Evolutionary conservation across 1,140 invertebrate species (phyloP).

Genomic region (Dysdera silvatica): DNA sequence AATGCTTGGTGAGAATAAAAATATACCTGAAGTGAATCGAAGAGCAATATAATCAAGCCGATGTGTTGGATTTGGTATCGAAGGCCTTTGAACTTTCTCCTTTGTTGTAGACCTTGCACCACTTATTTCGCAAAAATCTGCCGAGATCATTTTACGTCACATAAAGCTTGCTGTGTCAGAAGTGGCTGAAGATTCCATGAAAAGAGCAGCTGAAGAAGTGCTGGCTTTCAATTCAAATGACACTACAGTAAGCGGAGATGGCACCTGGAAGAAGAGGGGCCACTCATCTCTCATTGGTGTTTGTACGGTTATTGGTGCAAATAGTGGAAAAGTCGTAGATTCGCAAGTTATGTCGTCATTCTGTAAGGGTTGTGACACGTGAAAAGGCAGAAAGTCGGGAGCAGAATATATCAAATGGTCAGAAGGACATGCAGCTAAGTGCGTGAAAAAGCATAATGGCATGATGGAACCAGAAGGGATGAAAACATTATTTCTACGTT

Average conservation of each 20-base stretch:
- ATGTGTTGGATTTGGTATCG: background rate
- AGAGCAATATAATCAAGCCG: background rate
- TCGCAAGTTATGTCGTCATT: background rate
- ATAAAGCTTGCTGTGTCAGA: too few species aligned
- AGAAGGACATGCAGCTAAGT: background rate
- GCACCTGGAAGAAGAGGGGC: conserved; percentile 6
- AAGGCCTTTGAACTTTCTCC: background rate
- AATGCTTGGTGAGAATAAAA: background rate
- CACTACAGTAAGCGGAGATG: conserved; percentile 1
- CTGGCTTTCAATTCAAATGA: background rate
- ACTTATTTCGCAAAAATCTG: background rate
- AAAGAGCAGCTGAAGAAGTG: background rate
- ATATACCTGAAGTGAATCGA: background rate
- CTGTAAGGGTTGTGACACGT: background rate
- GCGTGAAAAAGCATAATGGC: background rate
- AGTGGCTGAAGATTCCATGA: background rate
- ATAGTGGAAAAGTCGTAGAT: background rate
- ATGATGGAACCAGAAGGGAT: background rate
- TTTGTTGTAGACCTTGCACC: background rate
- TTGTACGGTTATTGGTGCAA: background rate
- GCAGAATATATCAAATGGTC: background rate
- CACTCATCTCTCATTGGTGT: background rate
- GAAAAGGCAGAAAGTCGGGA: background rate
- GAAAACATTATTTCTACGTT: background rate
- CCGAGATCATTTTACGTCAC: background rate